Conservation (phyloP, 2,113 vertebrate genomes). For the Pavo muticus region DNA sequence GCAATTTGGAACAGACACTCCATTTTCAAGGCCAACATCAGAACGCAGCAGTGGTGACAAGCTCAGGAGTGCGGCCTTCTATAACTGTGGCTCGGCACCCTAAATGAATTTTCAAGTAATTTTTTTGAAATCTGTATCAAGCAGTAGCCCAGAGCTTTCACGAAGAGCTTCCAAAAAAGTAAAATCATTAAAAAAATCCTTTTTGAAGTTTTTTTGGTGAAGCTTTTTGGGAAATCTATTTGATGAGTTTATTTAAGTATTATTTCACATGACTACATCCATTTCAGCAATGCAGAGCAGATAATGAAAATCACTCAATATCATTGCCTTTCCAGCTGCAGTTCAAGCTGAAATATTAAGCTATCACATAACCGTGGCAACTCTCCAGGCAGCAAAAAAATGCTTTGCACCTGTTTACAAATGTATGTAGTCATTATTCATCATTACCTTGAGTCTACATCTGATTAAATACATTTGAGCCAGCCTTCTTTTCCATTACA, state of each 20-base stretch:
- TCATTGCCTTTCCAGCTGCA: conserved; percentile 55
- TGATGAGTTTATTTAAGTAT: not conserved
- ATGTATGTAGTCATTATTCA: conserved; percentile 49
- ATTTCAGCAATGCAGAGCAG: not conserved
- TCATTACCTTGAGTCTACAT: conserved; percentile 45
- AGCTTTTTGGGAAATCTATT: not conserved
- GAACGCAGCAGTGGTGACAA: not conserved
- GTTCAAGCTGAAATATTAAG: conserved; percentile 52
- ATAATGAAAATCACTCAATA: conserved; percentile 44
- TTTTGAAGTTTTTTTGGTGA: not conserved
- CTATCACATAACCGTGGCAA: conserved; percentile 59
- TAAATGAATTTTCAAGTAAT: not conserved
- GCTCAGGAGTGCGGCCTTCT: not conserved
- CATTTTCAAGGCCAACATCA: not conserved
- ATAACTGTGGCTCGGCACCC: not conserved
- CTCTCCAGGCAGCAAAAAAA: conserved; percentile 1
- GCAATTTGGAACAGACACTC: not conserved
- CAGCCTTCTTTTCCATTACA: not conserved
- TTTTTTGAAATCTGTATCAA: not conserved
- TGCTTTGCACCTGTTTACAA: conserved; percentile 62
- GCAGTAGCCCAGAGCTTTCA: not conserved
- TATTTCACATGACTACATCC: not conserved
- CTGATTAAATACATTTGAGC: not conserved
- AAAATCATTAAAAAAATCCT: too few relatives aligned
- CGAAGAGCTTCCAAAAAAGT: not conserved